These are phyloP conservation scores for Sparidentex hasta DNA, from an alignment of 2,797 vertebrate species.

Conservation along the genomic window DNA sequence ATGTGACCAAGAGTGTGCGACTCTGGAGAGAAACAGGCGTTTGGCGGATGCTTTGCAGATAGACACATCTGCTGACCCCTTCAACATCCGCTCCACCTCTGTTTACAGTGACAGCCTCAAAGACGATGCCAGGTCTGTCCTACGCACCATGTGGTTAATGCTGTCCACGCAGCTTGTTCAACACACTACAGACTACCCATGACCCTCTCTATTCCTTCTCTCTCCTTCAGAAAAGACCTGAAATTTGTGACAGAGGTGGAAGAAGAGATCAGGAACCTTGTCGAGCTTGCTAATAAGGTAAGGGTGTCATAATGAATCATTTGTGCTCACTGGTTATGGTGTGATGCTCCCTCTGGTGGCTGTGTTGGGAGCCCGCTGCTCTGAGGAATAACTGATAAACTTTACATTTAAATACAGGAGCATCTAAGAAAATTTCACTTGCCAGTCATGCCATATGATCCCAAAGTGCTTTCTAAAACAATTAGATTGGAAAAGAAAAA, in stretches of 20 bases:
- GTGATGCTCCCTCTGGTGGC: constrained; percentile 58
- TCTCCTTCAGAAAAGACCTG: constrained; percentile 92
- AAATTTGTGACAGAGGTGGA: constrained; percentile 98
- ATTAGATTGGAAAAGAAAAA: too few relatives aligned
- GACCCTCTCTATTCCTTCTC: background rate
- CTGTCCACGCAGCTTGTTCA: background rate
- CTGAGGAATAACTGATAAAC: background rate
- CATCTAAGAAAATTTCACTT: background rate
- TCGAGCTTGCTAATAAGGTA: constrained; percentile 96
- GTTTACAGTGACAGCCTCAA: constrained; percentile 95
- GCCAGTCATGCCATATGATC: background rate
- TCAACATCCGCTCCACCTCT: constrained; percentile 89
- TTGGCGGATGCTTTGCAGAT: constrained; percentile 97
- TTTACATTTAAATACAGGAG: background rate
- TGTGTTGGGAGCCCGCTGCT: background rate
- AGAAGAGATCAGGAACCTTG: constrained; percentile 93
- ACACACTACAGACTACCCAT: background rate
- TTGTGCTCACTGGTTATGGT: background rate
- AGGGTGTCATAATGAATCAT: constrained; percentile 4
- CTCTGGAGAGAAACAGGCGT: constrained; percentile 94
- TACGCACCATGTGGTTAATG: background rate
- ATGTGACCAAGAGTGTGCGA: constrained; percentile 95
- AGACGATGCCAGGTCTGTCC: constrained; percentile 93
- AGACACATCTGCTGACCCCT: constrained; percentile 92
- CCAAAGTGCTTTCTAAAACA: too few relatives aligned